Base-by-base conservation (phyloP, 2,888 invertebrate genomes). In the Leptinotarsa peninsularis region DNA sequence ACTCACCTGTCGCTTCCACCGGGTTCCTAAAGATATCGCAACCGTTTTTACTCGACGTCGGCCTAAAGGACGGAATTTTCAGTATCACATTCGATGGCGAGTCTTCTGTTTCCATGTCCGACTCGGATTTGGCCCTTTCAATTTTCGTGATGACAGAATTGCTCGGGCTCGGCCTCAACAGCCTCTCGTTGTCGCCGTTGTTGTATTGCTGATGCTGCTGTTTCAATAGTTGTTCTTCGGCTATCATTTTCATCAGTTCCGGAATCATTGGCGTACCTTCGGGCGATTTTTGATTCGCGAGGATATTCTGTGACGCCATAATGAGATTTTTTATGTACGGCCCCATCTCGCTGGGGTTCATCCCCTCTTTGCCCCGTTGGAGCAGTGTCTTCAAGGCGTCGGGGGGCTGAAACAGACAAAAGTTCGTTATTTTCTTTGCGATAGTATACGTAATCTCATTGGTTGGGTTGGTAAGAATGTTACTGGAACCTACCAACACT, bases 61-160 rank as follows among this genome's bases (percentile, higher is more conserved):
- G 95, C 89, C 93, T 94, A 90, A 95, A 96, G 91, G 96, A 96
- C 91, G 97, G 97, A 92, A 97, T 96, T 91, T 95, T 96, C 85
- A 97, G 93, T 89, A 96, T 96, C 89, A 95, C 94, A 84, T 92
- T 91, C 75, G 91, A 91, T 71, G 93, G 91, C 77, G 91, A 90
- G 79, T 94, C 93, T 23, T 88, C 87, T 76, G 88, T 85, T 82
- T 89, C 87, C 87, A 88, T 86, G 82, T 88, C 87, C 72, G 88
- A 85, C 81, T 87, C 86, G 75, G 88, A 86, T 82, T 85, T 81
- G 82, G 82, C 81, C 72, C 87, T 87, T 76, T 87, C 87, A 71
- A 84, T 81, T 82, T 86, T 86, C 78, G 84, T 82, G 67, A 86
- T 86, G 60, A 88, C 88, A 56, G 89, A 89, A 81, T 89, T 89